Percentiles rank a stretch among this genome's conserved stretches.
Conservation (phyloP, 2,888 invertebrate species). For the Cactoblastis cactorum region DNA sequence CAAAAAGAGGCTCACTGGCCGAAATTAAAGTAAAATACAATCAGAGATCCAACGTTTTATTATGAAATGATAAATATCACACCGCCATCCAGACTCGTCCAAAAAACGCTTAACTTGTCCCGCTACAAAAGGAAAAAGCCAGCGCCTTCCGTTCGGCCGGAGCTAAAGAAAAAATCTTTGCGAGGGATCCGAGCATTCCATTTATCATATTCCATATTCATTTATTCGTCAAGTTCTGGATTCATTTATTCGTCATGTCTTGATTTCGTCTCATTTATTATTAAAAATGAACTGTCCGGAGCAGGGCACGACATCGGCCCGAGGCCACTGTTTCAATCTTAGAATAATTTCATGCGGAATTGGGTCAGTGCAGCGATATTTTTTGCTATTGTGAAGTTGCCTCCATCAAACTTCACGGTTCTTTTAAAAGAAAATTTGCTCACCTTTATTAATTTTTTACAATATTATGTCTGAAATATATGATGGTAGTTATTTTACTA, state of each 20-base stretch:
- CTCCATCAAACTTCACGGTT: background rate
- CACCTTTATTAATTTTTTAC: background rate
- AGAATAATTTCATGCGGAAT: constrained; percentile 73
- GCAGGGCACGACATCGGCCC: constrained; percentile 68
- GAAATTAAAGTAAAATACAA: constrained; percentile 61
- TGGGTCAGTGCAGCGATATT: constrained; percentile 39
- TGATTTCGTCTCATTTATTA: constrained; percentile 81
- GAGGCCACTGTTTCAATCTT: constrained; percentile 75
- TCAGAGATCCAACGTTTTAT: constrained; percentile 60
- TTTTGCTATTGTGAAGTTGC: constrained; percentile 1
- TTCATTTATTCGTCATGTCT: constrained; percentile 81
- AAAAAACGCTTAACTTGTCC: constrained; percentile 79
- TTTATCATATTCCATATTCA: constrained; percentile 81
- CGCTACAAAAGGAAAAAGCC: constrained; percentile 78
- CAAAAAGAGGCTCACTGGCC: constrained; percentile 33
- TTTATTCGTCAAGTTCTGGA: constrained; percentile 81
- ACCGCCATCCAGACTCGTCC: constrained; percentile 63
- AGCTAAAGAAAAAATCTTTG: constrained; percentile 77
- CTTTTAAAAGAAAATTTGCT: background rate
- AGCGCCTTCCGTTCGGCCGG: constrained; percentile 77
- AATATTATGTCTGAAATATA: background rate
- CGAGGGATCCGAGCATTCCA: constrained; percentile 75
- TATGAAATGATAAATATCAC: constrained; percentile 77
- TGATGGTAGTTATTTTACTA: background rate
- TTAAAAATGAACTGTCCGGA: constrained; percentile 80